Evolutionary conservation across 2,888 invertebrate genomes (phyloP).

Genomic region (Theretra japonica): DNA sequence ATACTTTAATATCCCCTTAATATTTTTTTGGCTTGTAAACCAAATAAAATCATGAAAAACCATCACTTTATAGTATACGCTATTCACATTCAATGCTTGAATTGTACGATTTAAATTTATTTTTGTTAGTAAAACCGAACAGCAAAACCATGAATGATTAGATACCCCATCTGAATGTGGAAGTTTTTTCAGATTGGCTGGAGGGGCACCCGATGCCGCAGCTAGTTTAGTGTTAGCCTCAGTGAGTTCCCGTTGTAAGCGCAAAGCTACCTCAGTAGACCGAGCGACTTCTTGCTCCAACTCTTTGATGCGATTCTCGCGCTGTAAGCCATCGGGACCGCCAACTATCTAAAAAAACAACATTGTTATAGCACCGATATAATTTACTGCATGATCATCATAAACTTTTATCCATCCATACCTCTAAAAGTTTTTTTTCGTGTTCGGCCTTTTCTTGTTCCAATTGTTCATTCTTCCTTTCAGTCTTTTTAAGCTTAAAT

Average conservation of each 20-base stretch:
- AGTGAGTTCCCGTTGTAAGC: slow-evolving; percentile 89
- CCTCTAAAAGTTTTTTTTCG: slow-evolving; percentile 87
- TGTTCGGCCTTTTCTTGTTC: slow-evolving; percentile 93
- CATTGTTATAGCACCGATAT: slow-evolving; percentile 1
- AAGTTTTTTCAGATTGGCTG: slow-evolving; percentile 83
- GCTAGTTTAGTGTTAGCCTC: slow-evolving; percentile 86
- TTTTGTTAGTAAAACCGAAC: neutral
- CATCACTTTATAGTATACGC: no score
- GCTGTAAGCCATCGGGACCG: slow-evolving; percentile 85
- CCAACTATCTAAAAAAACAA: slow-evolving; percentile 74
- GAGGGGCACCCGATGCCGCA: slow-evolving; percentile 64
- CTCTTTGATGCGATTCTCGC: slow-evolving; percentile 89
- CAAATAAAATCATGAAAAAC: no score
- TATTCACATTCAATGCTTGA: neutral
- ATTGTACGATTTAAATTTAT: slow-evolving; percentile 3
- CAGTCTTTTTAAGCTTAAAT: slow-evolving; percentile 98
- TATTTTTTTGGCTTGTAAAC: no score
- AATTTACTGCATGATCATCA: neutral
- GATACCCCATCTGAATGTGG: slow-evolving; percentile 86
- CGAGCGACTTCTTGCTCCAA: slow-evolving; percentile 94
- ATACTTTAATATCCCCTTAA: no score
- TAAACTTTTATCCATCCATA: slow-evolving; percentile 38
- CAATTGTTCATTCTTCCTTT: slow-evolving; percentile 93
- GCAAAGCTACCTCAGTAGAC: slow-evolving; percentile 89
- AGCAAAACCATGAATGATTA: slow-evolving; percentile 14